Conservation (phyloP, 1,140 invertebrate species). For the Samia ricini region DNA sequence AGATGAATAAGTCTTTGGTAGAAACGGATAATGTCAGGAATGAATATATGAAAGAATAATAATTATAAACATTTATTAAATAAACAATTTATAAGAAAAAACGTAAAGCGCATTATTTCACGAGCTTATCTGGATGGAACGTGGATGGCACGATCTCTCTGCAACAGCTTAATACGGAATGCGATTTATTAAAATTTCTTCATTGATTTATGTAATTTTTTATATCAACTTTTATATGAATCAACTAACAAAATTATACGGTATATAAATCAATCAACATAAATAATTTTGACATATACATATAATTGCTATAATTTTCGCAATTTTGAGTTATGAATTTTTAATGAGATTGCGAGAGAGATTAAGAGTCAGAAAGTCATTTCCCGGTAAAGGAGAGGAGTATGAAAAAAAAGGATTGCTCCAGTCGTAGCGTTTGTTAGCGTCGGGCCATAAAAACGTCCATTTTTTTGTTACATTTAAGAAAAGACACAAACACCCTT, state of each 20-base stretch:
- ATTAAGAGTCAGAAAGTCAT: slow-evolving; percentile 79
- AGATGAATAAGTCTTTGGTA: too few relatives aligned
- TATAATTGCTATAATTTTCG: slow-evolving; percentile 70
- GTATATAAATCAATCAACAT: background rate
- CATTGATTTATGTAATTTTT: background rate
- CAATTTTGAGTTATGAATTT: slow-evolving; percentile 79
- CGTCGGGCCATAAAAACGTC: slow-evolving; percentile 39
- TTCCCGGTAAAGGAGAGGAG: slow-evolving; percentile 72
- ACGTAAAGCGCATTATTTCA: too few relatives aligned
- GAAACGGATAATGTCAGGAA: too few relatives aligned
- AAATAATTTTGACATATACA: background rate
- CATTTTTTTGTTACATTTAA: too few relatives aligned
- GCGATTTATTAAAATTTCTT: background rate
- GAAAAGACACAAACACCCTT: too few relatives aligned
- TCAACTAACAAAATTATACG: background rate
- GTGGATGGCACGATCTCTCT: background rate
- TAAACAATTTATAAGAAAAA: background rate
- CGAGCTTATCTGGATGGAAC: background rate
- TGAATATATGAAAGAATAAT: too few relatives aligned
- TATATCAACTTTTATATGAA: background rate
- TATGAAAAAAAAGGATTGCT: slow-evolving; percentile 57
- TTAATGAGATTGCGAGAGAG: slow-evolving; percentile 78
- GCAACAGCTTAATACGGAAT: background rate
- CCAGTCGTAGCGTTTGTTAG: slow-evolving; percentile 59
- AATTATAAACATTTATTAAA: background rate